These are phyloP conservation scores for Neodiprion lecontei DNA, from an alignment of 1,140 invertebrate genomes.

Conservation along the genomic window DNA sequence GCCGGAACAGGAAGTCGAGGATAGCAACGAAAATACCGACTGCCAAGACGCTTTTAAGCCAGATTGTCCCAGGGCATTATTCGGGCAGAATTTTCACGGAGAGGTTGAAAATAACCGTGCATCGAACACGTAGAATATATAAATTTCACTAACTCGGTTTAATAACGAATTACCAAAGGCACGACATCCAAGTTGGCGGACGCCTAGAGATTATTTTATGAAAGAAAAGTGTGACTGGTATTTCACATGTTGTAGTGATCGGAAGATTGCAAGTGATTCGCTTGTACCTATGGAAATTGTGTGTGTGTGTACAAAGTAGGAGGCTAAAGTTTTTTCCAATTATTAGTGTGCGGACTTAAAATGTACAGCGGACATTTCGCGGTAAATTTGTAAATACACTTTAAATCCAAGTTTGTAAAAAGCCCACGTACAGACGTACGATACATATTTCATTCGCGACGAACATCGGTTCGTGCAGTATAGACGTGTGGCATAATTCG, in stretches of 20 bases:
- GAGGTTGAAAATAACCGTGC: not conserved
- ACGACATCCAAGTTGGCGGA: not conserved
- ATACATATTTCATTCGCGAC: not conserved
- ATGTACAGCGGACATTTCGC: not conserved
- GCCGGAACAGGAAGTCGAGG: conserved; percentile 54
- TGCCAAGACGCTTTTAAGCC: conserved; percentile 39
- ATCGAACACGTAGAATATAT: too few relatives aligned
- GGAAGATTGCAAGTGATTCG: not conserved
- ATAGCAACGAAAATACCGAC: conserved; percentile 54
- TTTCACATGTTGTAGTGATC: not conserved
- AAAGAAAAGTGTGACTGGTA: not conserved
- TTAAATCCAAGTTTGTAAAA: not conserved
- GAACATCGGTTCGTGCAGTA: not conserved
- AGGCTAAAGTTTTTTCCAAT: not conserved
- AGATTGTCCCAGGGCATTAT: not conserved
- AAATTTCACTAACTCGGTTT: too few relatives aligned
- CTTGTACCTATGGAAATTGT: too few relatives aligned
- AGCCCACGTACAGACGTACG: not conserved
- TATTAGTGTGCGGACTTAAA: not conserved
- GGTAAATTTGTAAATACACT: not conserved
- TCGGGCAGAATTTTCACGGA: not conserved
- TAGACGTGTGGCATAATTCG: not conserved
- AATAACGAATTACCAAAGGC: not conserved
- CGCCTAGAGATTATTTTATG: not conserved
- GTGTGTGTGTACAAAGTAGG: not conserved